Evolutionary conservation across 2,888 invertebrate genomes (phyloP).

Genomic region (Hemithea aestivaria): DNA sequence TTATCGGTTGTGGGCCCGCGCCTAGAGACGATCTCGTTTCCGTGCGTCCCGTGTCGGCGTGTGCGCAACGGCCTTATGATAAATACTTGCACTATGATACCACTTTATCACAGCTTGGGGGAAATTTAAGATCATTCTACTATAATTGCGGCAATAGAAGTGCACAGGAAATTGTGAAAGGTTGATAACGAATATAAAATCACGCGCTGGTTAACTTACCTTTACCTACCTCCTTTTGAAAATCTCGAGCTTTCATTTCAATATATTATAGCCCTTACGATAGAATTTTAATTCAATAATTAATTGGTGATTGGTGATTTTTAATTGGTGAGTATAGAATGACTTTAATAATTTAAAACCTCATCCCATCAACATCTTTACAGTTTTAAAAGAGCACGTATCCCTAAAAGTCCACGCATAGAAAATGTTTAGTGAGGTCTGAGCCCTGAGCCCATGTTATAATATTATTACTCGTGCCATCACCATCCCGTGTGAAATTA

Average conservation of each 20-base stretch:
- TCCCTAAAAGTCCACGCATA: constrained; percentile 6
- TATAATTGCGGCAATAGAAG: constrained; percentile 39
- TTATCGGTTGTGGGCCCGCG: constrained; percentile 65
- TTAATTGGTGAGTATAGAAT: no score
- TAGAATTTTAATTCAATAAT: no score
- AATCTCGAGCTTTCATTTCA: no score
- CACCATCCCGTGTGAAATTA: constrained; percentile 70
- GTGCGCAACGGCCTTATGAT: constrained; percentile 47
- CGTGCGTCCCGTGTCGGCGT: constrained; percentile 49
- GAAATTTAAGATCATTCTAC: constrained; percentile 40
- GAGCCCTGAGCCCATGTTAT: constrained; percentile 35
- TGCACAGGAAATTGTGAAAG: constrained; percentile 29
- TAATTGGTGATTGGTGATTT: no score
- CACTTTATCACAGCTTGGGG: constrained; percentile 48
- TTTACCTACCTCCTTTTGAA: no score
- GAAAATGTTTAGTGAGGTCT: constrained; percentile 4
- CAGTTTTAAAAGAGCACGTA: no score
- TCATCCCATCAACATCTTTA: no score
- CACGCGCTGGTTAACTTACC: no score
- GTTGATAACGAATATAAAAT: no score
- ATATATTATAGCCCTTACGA: no score
- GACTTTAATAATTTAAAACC: no score
- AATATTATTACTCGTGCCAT: constrained; percentile 34
- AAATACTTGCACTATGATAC: constrained; percentile 48
- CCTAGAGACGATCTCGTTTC: constrained; percentile 71